Evolutionary conservation across 2,888 invertebrate species (phyloP).

Genomic region (Drosophila nr. medialis): DNA sequence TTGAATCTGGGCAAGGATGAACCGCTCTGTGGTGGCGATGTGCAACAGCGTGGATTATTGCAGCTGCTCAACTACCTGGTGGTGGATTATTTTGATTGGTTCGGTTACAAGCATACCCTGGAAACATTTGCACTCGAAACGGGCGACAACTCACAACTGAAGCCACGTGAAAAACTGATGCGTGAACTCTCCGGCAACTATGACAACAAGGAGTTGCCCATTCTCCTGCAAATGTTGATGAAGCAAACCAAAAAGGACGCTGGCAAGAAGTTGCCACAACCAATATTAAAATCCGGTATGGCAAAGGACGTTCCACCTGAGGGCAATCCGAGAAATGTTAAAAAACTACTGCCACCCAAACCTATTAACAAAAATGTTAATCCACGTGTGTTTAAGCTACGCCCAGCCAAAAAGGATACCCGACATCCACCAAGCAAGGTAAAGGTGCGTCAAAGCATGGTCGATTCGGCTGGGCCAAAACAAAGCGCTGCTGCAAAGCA

Average conservation of each 20-base stretch:
- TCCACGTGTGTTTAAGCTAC: background rate
- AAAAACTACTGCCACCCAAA: background rate
- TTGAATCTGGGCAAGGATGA: slow-evolving; percentile 9
- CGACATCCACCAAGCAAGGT: slow-evolving; percentile 3
- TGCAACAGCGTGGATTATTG: slow-evolving; percentile 23
- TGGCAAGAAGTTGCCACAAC: background rate
- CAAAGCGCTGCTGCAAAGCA: background rate
- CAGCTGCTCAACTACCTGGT: slow-evolving; percentile 80
- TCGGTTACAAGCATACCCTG: slow-evolving; percentile 81
- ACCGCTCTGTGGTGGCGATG: slow-evolving; percentile 39
- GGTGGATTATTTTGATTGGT: slow-evolving; percentile 83
- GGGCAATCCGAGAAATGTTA: background rate
- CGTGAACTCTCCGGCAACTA: slow-evolving; percentile 60
- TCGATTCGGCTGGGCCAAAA: background rate
- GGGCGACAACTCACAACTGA: slow-evolving; percentile 52
- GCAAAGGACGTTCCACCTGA: slow-evolving; percentile 15
- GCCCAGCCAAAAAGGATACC: background rate
- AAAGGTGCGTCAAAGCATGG: slow-evolving; percentile 32
- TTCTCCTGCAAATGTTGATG: slow-evolving; percentile 73
- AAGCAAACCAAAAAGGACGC: slow-evolving; percentile 5
- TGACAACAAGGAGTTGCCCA: slow-evolving; percentile 68
- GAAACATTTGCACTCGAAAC: slow-evolving; percentile 82
- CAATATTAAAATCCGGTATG: background rate
- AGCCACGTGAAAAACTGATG: slow-evolving; percentile 65
- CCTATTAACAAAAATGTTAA: background rate